phyloP scores from a whole-genome alignment of 1,140 invertebrate genomes.

The Venustaconcha ellipsiformis region DNA sequence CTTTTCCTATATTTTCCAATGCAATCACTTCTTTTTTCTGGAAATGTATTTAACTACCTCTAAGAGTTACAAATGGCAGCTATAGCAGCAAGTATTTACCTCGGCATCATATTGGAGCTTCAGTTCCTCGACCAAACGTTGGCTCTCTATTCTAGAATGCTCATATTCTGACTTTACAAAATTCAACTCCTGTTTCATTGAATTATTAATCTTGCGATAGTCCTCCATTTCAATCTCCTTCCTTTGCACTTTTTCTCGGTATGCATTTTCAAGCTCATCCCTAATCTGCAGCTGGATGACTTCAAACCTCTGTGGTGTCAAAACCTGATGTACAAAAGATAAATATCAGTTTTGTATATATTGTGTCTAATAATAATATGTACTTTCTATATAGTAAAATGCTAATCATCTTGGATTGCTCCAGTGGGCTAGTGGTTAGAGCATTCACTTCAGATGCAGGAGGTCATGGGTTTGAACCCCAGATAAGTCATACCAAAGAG shows the following conservation, averaged over 20 bases:
- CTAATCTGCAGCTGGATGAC: slow-evolving; percentile 58
- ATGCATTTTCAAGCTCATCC: slow-evolving; percentile 60
- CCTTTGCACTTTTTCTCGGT: slow-evolving; percentile 56
- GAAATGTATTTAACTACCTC: too few species aligned
- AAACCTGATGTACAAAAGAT: slow-evolving; percentile 39
- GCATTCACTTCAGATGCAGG: too few species aligned
- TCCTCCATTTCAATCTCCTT: slow-evolving; percentile 63
- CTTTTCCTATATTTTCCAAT: too few species aligned
- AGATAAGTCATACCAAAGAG: too few species aligned
- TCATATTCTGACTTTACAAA: slow-evolving; percentile 67
- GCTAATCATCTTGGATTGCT: too few species aligned
- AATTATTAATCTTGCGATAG: slow-evolving; percentile 51
- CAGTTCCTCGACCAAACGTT: slow-evolving; percentile 59
- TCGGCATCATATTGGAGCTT: slow-evolving; percentile 65
- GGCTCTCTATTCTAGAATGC: slow-evolving; percentile 57
- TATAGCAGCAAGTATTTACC: slow-evolving; percentile 33
- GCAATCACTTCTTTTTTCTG: too few species aligned
- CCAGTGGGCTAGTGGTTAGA: too few species aligned
- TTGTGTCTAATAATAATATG: background rate
- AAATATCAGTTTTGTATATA: background rate
- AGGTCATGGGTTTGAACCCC: too few species aligned
- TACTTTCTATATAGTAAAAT: too few species aligned
- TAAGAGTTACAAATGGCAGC: too few species aligned
- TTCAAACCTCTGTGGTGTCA: slow-evolving; percentile 62
- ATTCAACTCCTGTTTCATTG: slow-evolving; percentile 63